These are phyloP conservation scores for Gadopsis marmoratus DNA, from an alignment of 2,797 vertebrate genomes.

Conservation along the genomic window DNA sequence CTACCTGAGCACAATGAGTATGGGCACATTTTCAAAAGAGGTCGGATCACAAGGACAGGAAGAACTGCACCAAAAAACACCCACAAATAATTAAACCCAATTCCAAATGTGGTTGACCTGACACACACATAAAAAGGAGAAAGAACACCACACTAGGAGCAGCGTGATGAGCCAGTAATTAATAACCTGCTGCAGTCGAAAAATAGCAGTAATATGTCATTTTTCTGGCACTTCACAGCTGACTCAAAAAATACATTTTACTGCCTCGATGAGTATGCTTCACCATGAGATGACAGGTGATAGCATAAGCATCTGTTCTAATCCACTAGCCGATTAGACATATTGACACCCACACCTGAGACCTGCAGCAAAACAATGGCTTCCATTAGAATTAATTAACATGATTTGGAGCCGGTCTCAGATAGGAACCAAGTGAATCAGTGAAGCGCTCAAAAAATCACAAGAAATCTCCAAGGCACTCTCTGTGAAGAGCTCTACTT, in stretches of 20 bases:
- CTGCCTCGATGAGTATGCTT: neutral
- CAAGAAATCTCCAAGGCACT: too few species aligned
- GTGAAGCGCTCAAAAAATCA: too few species aligned
- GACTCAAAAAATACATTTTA: neutral
- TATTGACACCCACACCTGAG: neutral
- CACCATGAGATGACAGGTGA: slow-evolving; percentile 1
- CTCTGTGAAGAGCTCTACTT: neutral
- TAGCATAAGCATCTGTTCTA: neutral
- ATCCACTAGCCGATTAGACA: neutral
- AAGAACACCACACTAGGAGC: neutral
- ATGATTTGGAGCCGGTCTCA: neutral
- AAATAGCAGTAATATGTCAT: neutral
- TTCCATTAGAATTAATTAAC: neutral
- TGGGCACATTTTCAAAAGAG: neutral
- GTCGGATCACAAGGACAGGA: neutral
- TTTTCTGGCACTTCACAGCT: neutral
- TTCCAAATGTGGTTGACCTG: neutral
- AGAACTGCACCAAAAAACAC: neutral
- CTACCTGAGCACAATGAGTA: neutral
- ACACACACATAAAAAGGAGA: neutral
- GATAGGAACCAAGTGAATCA: neutral
- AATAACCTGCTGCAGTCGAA: neutral
- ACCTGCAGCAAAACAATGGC: neutral
- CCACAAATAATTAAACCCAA: neutral
- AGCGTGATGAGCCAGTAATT: neutral